Conservation (phyloP, 2,797 vertebrate genomes). For the Sarcoramphus papa region DNA sequence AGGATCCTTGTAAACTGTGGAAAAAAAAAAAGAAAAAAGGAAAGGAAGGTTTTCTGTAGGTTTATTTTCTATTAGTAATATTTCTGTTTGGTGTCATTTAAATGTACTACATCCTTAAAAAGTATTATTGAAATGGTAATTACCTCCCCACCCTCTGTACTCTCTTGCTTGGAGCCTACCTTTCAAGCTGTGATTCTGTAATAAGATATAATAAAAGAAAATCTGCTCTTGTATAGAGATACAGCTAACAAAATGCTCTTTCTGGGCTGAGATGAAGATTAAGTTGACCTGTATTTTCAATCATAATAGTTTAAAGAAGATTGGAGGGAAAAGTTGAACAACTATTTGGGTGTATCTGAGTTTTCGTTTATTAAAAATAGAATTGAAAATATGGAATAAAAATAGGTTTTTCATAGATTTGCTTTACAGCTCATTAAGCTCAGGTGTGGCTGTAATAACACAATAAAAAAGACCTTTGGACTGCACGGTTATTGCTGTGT, state of each 20-base stretch:
- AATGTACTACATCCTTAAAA: neutral
- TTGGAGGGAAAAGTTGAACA: neutral
- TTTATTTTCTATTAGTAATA: neutral
- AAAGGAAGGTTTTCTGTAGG: neutral
- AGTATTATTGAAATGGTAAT: neutral
- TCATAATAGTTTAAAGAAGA: neutral
- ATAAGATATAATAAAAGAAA: neutral
- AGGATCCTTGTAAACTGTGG: neutral
- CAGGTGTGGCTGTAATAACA: neutral
- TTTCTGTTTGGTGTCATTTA: neutral
- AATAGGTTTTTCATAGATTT: neutral
- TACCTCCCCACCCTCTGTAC: neutral
- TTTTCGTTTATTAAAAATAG: neutral
- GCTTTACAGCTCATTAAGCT: neutral
- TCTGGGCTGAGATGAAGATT: neutral
- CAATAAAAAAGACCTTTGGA: slow-evolving; percentile 56
- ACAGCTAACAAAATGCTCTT: neutral
- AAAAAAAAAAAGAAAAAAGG: accelerated
- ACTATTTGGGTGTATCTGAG: neutral
- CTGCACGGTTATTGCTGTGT: neutral
- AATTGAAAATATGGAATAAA: neutral
- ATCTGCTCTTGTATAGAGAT: neutral
- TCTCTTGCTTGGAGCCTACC: neutral
- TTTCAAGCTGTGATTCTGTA: neutral
- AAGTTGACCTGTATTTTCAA: neutral